Evolutionary conservation across 1,140 invertebrate genomes (phyloP).

Genomic region (Apolygus lucorum): DNA sequence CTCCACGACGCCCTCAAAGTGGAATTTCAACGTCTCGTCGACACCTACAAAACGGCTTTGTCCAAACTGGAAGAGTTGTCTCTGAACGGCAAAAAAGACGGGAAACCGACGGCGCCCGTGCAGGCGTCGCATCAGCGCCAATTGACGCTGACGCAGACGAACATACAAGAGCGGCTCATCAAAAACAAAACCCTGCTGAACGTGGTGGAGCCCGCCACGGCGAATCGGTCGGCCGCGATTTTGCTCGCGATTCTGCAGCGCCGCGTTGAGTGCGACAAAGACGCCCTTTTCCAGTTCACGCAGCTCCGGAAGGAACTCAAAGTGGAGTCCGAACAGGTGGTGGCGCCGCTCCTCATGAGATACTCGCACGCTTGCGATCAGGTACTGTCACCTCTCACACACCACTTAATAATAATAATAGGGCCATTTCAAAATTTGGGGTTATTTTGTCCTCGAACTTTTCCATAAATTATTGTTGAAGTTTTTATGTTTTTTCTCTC

Average conservation of each 20-base stretch:
- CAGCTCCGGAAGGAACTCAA: slow-evolving; percentile 56
- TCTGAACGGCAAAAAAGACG: slow-evolving; percentile 37
- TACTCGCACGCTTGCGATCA: slow-evolving; percentile 72
- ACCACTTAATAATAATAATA: too few relatives aligned
- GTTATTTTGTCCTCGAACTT: too few relatives aligned
- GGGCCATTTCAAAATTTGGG: too few relatives aligned
- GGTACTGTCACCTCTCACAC: too few relatives aligned
- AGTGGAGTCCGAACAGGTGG: slow-evolving; percentile 45
- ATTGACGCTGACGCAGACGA: slow-evolving; percentile 66
- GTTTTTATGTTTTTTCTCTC: too few relatives aligned
- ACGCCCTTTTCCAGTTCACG: slow-evolving; percentile 58
- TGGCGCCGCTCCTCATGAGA: slow-evolving; percentile 70
- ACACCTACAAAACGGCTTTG: slow-evolving; percentile 77
- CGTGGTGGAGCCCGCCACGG: slow-evolving; percentile 60
- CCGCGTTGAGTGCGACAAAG: slow-evolving; percentile 60
- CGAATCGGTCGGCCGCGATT: slow-evolving; percentile 47
- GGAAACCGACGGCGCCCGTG: slow-evolving; percentile 59
- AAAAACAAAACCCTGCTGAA: slow-evolving; percentile 85
- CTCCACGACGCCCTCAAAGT: slow-evolving; percentile 46
- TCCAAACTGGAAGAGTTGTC: slow-evolving; percentile 78
- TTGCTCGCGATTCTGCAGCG: slow-evolving; percentile 50
- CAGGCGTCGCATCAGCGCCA: slow-evolving; percentile 82
- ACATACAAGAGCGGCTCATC: slow-evolving; percentile 78
- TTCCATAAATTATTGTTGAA: too few relatives aligned
- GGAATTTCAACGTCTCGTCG: slow-evolving; percentile 72